Conservation (phyloP, 2,113 vertebrate species). For the Scomber scombrus region DNA sequence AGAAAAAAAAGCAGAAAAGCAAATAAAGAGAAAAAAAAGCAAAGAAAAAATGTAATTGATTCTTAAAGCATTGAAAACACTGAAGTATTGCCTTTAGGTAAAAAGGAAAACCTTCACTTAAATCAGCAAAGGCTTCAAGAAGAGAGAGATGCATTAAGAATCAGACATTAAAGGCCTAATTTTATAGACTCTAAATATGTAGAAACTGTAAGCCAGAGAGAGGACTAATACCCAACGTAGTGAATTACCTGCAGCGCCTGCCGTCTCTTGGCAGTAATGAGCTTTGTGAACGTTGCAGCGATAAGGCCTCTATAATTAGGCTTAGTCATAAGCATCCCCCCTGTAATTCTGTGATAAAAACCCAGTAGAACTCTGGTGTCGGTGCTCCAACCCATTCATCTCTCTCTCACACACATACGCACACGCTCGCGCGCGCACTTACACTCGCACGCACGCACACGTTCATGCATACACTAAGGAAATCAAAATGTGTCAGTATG, state of each 20-base stretch:
- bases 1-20: not conserved
- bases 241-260: conserved; percentile 84
- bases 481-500: conserved; percentile 65
- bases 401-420: conserved; percentile 25
- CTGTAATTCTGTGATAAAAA: conserved; percentile 87
- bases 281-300: conserved; percentile 83
- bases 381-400: conserved; percentile 63
- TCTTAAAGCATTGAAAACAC: conserved; percentile 69
- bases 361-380: conserved; percentile 71
- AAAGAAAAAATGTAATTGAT: conserved; percentile 70
- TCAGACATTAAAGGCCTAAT: conserved; percentile 80
- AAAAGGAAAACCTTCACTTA: conserved; percentile 71
- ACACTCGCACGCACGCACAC: conserved; percentile 22
- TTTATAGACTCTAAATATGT: conserved; percentile 81
- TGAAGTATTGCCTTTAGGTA: conserved; percentile 62
- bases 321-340: conserved; percentile 84
- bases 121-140: conserved; percentile 63
- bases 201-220: conserved; percentile 72
- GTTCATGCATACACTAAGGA: conserved; percentile 29
- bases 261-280: conserved; percentile 85
- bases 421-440: conserved; percentile 18
- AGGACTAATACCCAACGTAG: conserved; percentile 79
- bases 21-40: not conserved
- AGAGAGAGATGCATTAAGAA: conserved; percentile 73
- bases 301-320: conserved; percentile 87